Base-by-base conservation (phyloP, 2,888 invertebrate genomes). In the Leptopilina syphax region DNA sequence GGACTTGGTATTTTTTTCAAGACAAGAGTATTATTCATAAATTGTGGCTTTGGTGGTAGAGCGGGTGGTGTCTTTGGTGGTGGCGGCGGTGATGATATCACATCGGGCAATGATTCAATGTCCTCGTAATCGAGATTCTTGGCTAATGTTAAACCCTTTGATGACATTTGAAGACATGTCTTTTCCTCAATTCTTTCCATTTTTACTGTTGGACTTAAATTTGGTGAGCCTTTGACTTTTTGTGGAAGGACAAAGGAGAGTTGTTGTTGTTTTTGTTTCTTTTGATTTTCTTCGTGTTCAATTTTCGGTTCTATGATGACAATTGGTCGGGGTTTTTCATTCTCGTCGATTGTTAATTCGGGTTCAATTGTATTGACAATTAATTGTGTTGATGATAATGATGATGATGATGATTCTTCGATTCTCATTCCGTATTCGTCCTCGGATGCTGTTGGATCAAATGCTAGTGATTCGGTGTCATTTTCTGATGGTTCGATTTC, bases 41-140 rank as follows among this genome's bases (percentile, higher is more conserved):
- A 96, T 96, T 68, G 96, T 96, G 82, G 96, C 96, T 90, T 97
- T 92, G 84, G 96, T 95, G 83, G 83, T n/a, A 83, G 65, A 78
- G 96, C 96, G 80, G 96, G 96, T 84, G 94, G 94, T 24, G 82
- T 82, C 77, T 88, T 95, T 92, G 87, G 94, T 93, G 82, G 94
- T 94, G 91, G 94, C 93, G 82, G 94, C 94, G 91, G 95, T 94
- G 80, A 88, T 94, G 80, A 88, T 12, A 85, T 79, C 9, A 88
- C 85, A 18, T 91, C 92, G 1, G 92, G 90, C 47, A 92, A 82
- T 0, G 91, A 91, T 68, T 92, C 92, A 65, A 92, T 92, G 27
- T 92, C 92, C 79, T 92, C 92, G 84, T 92, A 92, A 63, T 92
- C 92, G 9, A 91, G 84, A 82, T 91, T 92, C 79, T 90, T 91